These are phyloP conservation scores for Mimas tiliae DNA, from an alignment of 2,888 invertebrate species.

Conservation along the genomic window DNA sequence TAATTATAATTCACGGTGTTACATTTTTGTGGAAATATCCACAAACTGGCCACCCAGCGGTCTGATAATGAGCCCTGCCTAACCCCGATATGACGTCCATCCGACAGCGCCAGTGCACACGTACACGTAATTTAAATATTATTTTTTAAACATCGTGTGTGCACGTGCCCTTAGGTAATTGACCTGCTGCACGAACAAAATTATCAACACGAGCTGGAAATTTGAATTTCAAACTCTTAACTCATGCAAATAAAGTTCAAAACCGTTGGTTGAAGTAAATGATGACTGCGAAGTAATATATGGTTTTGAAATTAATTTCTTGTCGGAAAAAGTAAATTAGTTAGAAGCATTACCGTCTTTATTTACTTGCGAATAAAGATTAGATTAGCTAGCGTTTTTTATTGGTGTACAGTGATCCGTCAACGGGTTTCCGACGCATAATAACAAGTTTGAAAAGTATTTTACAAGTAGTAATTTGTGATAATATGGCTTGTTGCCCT, in stretches of 20 bases:
- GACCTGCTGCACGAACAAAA: slow-evolving; percentile 43
- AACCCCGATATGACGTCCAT: slow-evolving; percentile 40
- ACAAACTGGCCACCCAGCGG: slow-evolving; percentile 26
- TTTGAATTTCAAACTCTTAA: slow-evolving; percentile 35
- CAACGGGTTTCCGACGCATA: slow-evolving; percentile 40
- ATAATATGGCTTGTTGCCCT: slow-evolving; percentile 58
- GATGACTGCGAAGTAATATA: slow-evolving; percentile 32
- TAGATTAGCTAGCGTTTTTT: background rate
- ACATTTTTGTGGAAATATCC: background rate
- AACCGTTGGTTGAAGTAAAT: slow-evolving; percentile 26
- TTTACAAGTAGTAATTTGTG: slow-evolving; percentile 68
- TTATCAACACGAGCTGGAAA: slow-evolving; percentile 19
- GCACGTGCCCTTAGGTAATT: slow-evolving; percentile 57
- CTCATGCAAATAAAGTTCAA: slow-evolving; percentile 30
- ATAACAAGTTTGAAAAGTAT: slow-evolving; percentile 49
- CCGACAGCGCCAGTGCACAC: slow-evolving; percentile 30
- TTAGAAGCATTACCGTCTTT: background rate
- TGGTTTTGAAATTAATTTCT: slow-evolving; percentile 46
- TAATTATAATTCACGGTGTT: slow-evolving; percentile 9
- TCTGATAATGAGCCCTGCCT: slow-evolving; percentile 53
- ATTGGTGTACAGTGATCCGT: slow-evolving; percentile 3
- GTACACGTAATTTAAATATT: slow-evolving; percentile 35
- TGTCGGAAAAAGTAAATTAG: slow-evolving; percentile 35
- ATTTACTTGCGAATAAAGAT: background rate
- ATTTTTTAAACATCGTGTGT: slow-evolving; percentile 27